Base-by-base conservation (phyloP, 1,140 invertebrate species). In the Temnothorax longispinosus region DNA sequence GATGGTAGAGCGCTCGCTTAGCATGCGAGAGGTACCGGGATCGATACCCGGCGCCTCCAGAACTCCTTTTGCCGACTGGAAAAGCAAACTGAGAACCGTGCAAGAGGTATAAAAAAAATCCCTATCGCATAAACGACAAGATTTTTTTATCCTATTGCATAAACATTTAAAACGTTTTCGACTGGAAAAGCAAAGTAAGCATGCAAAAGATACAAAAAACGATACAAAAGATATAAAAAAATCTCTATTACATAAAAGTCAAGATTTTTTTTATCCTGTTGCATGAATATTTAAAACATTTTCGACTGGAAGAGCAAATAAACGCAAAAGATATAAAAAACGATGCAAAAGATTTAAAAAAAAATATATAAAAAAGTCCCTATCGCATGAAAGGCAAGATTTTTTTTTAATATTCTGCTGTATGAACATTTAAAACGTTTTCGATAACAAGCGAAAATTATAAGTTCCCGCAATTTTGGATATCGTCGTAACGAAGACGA, bases 1-100 rank as follows among this genome's bases (percentile, higher is more conserved):
- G 80, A 97, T 97, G 97, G 97, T 97, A 97, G 97, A 97, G 97
- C 97, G 97, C 97, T 97, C 97, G 97, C 97, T 97, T 97, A 97
- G 97, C 97, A 97, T 97, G 97, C 96, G 97, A 97, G 97, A 97
- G 97, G 97, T 97, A 97, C 97, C 96, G 96, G 97, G 97, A 97
- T 98, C 97, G 97, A 97, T 97, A 96, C 97, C 97, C 97, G 96
- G 97, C 97, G 96, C 96, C 97, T 97, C 97, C 97, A 97, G 47
- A 44, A 58, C 3, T 56, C 5, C 10, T 75, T 38, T 60, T 58
- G 62, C 18, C 15, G n/a, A 47, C 35, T 60, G 3, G 3, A 75
- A 13, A 44, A 60, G 18, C 18, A 15, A 41, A 69, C 27, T n/a
- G 38, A 38, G 6, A 56, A 44, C 3, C n/a, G 15, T 2, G 38